phyloP scores from a whole-genome alignment of 2,797 vertebrate species.

The Rallus crepitans region DNA sequence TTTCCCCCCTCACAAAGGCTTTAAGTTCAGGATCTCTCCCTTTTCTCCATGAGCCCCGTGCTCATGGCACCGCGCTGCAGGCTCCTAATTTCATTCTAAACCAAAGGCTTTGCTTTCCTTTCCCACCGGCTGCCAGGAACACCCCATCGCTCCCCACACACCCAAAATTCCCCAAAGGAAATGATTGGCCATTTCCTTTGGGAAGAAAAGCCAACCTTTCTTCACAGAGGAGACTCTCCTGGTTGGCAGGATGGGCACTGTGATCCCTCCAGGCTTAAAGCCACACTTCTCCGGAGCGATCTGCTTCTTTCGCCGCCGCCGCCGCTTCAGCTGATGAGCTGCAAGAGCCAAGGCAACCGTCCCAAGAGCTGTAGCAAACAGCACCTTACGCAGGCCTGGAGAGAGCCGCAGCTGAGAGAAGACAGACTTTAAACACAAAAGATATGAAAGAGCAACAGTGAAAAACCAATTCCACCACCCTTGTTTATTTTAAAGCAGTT shows the following conservation, averaged over 20 bases:
- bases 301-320: slow-evolving; percentile 92
- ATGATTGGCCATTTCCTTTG: too few relatives aligned
- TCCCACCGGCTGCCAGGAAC: background rate
- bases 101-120: background rate
- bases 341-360: slow-evolving; percentile 95
- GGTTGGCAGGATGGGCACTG: slow-evolving; percentile 85
- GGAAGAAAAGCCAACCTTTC: slow-evolving; percentile 83
- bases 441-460: slow-evolving; percentile 4
- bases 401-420: slow-evolving; percentile 94
- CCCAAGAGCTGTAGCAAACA: slow-evolving; percentile 95
- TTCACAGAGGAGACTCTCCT: slow-evolving; percentile 88
- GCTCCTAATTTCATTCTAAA: background rate
- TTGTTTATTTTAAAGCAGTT: background rate
- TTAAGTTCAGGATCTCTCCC: background rate
- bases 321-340: slow-evolving; percentile 94
- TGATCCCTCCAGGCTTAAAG: slow-evolving; percentile 83
- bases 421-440: slow-evolving; percentile 81
- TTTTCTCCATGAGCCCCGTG: background rate
- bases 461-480: background rate
- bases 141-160: accelerated
- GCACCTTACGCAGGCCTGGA: slow-evolving; percentile 93
- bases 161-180: too few relatives aligned
- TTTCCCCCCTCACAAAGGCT: background rate
- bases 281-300: slow-evolving; percentile 76
- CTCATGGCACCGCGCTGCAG: background rate